A percentile compares a stretch with the other conserved stretches of the same genome.
Conservation (phyloP, 2,113 vertebrate genomes). For the Epinephelus fuscoguttatus region DNA sequence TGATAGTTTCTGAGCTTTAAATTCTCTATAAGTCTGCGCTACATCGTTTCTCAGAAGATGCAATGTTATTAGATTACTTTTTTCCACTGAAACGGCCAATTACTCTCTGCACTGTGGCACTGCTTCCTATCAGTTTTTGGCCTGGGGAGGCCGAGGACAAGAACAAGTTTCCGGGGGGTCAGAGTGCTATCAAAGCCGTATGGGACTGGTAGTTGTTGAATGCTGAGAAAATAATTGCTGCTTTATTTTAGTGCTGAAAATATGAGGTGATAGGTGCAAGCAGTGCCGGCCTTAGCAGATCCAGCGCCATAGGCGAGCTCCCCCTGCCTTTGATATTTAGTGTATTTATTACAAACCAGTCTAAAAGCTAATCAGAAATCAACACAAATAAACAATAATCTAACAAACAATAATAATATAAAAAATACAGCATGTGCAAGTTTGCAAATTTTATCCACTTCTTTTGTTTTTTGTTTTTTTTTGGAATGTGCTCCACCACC, state of each 20-base stretch:
- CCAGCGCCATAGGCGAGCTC: too few relatives aligned
- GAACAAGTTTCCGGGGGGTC: slow-evolving; percentile 21
- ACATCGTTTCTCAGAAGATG: slow-evolving; percentile 19
- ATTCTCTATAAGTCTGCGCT: slow-evolving; percentile 11
- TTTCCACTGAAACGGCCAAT: slow-evolving; percentile 45
- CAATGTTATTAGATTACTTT: slow-evolving; percentile 36
- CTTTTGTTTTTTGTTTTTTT: too few relatives aligned
- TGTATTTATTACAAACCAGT: too few relatives aligned
- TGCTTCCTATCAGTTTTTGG: slow-evolving; percentile 24
- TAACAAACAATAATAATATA: too few relatives aligned
- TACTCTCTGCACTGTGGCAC: slow-evolving; percentile 31
- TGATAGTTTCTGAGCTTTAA: slow-evolving; percentile 24
- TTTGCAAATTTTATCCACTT: too few relatives aligned
- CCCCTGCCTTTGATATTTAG: too few relatives aligned
- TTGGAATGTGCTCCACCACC: too few relatives aligned
- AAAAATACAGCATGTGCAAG: too few relatives aligned
- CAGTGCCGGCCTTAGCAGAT: not conserved
- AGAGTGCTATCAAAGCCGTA: slow-evolving; percentile 21
- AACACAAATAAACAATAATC: too few relatives aligned
- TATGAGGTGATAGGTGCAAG: slow-evolving; percentile 42
- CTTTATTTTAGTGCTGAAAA: slow-evolving; percentile 52
- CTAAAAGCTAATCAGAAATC: too few relatives aligned
- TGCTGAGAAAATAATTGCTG: slow-evolving; percentile 52
- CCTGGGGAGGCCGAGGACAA: slow-evolving; percentile 32
- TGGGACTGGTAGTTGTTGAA: slow-evolving; percentile 42